Base-by-base conservation (phyloP, 1,140 invertebrate species). In the Platyscapa corneri region DNA sequence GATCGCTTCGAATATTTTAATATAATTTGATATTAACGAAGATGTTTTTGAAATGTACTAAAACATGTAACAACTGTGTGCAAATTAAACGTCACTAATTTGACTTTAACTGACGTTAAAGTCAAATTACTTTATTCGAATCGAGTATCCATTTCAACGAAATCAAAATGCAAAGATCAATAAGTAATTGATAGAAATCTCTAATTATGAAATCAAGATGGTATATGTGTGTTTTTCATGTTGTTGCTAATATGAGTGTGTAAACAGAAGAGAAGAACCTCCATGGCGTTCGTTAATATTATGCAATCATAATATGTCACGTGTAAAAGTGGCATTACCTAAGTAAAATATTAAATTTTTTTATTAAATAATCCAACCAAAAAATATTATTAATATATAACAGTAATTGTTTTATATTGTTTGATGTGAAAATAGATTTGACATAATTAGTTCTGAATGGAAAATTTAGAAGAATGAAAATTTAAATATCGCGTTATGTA, bases 401-500 rank as follows among this genome's bases (percentile, higher is more conserved):
- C 30, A 82, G 64, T 70, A 74, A 67, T 12, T 23, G 77, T 67
- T 86, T 82, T 82, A n/a, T 86, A 82, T 82, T 72, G 60, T 82
- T 82, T 82, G 7, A 42, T 80, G 32, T 60, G 27, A 27, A 60
- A 60, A 27, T 60, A 60, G 56, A 27, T 60, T 60, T 60, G 56
- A 1, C 56, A 27, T 1, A 60, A 60, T 14, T 27, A 60, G 20
- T 60, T 60, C 27, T 6, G 3, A 60, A 60, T 5, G 5, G 10
- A 27, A 60, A 23, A 60, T 79, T 20, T 81, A 70, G 75, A 74
- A 79, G 56, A 67, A 83, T 84, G 74, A 64, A 53, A 65, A 81
- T 65, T 56, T 32, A 70, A 82, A 60, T 53, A 53, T 56, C 60
- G 10, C 64, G 72, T 86, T 77, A 42, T 74, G 70, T 82, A 78